These are phyloP conservation scores for Drosophila dives DNA, from an alignment of 2,888 invertebrate genomes.

Conservation along the genomic window DNA sequence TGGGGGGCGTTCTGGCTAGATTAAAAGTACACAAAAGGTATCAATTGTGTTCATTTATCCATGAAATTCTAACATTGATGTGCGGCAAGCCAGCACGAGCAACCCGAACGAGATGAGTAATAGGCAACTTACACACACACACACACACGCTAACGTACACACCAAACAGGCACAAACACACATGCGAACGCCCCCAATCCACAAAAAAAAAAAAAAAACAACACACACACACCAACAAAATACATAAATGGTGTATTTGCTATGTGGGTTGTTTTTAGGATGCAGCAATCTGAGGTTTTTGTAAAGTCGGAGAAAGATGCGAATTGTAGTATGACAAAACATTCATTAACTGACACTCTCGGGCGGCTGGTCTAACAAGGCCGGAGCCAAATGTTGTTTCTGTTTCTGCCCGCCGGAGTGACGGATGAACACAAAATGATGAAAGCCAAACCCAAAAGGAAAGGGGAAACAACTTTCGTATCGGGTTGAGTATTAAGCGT, in stretches of 20 bases:
- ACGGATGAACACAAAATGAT: constrained; percentile 50
- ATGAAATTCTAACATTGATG: constrained; percentile 67
- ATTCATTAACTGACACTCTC: constrained; percentile 72
- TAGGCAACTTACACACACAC: constrained; percentile 19
- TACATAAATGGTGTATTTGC: constrained; percentile 23
- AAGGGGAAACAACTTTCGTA: constrained; percentile 28
- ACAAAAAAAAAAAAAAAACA: constrained; percentile 17
- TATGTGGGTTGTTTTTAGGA: constrained; percentile 22
- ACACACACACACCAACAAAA: constrained; percentile 11
- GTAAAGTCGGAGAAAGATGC: constrained; percentile 45
- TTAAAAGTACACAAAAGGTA: constrained; percentile 72
- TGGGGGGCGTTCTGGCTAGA: constrained; percentile 40
- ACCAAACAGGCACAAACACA: not conserved
- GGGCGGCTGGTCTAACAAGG: constrained; percentile 30
- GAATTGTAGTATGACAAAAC: constrained; percentile 62
- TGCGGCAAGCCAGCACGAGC: constrained; percentile 38
- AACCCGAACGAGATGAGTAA: constrained; percentile 58
- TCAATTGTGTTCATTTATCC: constrained; percentile 71
- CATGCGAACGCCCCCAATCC: constrained; percentile 17
- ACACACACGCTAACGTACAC: not conserved
- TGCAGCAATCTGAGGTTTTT: constrained; percentile 30
- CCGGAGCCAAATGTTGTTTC: constrained; percentile 25
- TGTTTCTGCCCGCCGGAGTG: constrained; percentile 31
- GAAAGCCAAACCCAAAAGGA: constrained; percentile 47
- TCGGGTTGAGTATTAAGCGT: constrained; percentile 57